Evolutionary conservation across 1,140 invertebrate species (phyloP), one percentile per base, ranked within the genome.

Genomic region (Bombus pascuorum): DNA sequence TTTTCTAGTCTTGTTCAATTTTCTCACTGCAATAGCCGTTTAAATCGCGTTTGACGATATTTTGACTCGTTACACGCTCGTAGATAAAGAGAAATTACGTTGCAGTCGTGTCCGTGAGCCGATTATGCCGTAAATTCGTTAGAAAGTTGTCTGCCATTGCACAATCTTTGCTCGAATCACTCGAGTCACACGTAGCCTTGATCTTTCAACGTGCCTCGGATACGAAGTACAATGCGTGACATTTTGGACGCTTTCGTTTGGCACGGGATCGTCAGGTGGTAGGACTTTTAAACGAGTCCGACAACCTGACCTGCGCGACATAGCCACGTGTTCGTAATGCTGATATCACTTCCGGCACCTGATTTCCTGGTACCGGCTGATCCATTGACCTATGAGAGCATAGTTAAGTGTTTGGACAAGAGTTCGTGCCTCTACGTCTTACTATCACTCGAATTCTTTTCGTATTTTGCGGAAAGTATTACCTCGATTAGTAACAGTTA

Each of bases 341-440:
- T 91, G 91, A 92, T 86, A 87, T 93, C 83, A 89, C 81, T 87
- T 89, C 87, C 92, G 91, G 88, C 87, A 89, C 86, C 86, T 79
- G 87, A 93, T 91, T 92, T 92, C 88, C 92, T 85, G 91, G 88
- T 92, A 87, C 91, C 86, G 83, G 83, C 86, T 68, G 89, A 79
- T 79, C 91, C 91, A 91, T 92, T 90, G 90, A 85, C 91, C 18
- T 28, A 89, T 87, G 91, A 92, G 90, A 87, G 87, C 77, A 87
- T 88, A 93, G 89, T 93, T 88, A 90, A 92, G 80, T 86, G 82
- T n/a, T 91, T 81, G 91, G 90, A 83, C 86, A 86, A 88, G 84
- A 83, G 73, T 87, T 65, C 77, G 65, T 78, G 71, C 59, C 83
- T 77, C 74, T 74, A 68, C 62, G 62, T 34, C 73, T 62, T 73